Percentiles rank a stretch among this genome's conserved stretches.
These are phyloP conservation scores for Bujurquina vittata DNA, from an alignment of 2,113 vertebrate species.

Conservation along the genomic window DNA sequence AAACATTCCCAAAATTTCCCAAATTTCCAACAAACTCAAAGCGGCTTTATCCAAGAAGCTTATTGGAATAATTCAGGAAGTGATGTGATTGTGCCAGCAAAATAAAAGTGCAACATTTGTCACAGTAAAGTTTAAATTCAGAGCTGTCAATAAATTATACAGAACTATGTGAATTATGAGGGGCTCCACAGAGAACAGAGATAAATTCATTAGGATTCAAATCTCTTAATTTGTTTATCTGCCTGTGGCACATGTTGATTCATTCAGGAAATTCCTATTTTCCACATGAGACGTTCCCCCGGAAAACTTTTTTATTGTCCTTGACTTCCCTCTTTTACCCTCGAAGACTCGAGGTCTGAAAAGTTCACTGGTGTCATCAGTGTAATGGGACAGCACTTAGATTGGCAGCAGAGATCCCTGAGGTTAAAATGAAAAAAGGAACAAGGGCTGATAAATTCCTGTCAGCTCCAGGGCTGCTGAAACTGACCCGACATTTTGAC, in stretches of 20 bases:
- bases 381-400: constrained; percentile 14
- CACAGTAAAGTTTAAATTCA: not conserved
- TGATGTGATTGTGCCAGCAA: not conserved
- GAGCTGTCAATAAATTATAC: not conserved
- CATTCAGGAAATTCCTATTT: not conserved
- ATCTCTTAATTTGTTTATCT: not conserved
- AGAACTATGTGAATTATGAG: not conserved
- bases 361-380: constrained; percentile 10
- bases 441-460: constrained; percentile 16
- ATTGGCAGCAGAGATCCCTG: not conserved
- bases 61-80: not conserved
- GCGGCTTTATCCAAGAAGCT: not conserved
- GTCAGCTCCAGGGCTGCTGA: not conserved
- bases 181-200: not conserved
- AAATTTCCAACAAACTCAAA: not conserved
- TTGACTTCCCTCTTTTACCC: not conserved
- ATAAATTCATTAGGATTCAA: not conserved
- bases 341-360: not conserved
- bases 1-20: not conserved
- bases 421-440: constrained; percentile 5
- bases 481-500: not conserved
- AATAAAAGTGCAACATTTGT: not conserved
- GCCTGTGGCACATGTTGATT: not conserved
- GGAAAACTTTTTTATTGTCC: not conserved
- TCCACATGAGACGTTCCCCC: not conserved